Percentiles rank a stretch among this genome's conserved stretches.
Evolutionary conservation across 2,113 vertebrate species (phyloP).

Genomic region (Daphoenositta chrysoptera): DNA sequence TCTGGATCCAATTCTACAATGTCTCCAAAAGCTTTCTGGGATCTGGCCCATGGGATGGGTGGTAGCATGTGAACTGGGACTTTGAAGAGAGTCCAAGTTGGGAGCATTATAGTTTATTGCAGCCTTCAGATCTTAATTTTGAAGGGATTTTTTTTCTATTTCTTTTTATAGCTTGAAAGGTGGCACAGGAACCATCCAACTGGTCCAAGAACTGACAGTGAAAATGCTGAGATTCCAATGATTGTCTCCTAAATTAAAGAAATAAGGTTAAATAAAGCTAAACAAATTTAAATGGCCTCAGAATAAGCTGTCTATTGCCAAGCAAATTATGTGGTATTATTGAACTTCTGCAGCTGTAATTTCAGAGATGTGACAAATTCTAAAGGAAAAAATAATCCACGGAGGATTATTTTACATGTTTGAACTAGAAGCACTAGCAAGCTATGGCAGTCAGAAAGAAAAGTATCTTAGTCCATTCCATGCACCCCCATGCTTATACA

Average conservation of each 20-base stretch:
- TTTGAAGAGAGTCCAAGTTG: not conserved
- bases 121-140: not conserved
- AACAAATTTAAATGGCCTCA: not conserved
- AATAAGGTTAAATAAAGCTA: constrained; percentile 9
- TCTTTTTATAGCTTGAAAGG: constrained; percentile 72
- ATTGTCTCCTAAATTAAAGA: constrained; percentile 72
- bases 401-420: not conserved
- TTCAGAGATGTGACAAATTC: not conserved
- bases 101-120: not conserved
- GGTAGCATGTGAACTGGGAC: not conserved
- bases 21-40: not conserved
- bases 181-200: constrained; percentile 80
- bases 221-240: constrained; percentile 73
- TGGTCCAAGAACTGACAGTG: constrained; percentile 70
- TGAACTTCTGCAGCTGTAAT: not conserved
- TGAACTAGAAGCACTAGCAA: not conserved
- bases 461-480: not conserved
- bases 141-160: constrained; percentile 34
- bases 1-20: not conserved
- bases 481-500: not conserved
- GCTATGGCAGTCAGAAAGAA: not conserved
- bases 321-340: not conserved
- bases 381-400: not conserved
- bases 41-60: not conserved
- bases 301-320: not conserved